Base-by-base conservation (phyloP, 2,888 invertebrate species). In the Apocheima hispidaria region DNA sequence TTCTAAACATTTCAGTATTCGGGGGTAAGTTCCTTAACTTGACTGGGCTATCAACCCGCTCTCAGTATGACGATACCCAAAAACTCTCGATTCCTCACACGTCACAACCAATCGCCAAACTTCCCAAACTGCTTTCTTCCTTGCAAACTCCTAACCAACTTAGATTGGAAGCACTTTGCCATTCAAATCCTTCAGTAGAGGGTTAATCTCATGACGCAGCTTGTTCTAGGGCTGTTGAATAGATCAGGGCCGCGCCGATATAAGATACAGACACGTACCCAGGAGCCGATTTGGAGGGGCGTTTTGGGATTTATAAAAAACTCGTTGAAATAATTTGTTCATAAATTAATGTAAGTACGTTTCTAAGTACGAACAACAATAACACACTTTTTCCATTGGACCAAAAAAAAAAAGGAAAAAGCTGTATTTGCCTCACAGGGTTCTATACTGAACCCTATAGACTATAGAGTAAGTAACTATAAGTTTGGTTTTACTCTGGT, bases 241-340 rank as follows among this genome's bases (percentile, higher is more conserved):
- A 63, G 69, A 69, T 65, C 68, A 74, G 71, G 68, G 67, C 56
- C 64, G 71, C 67, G 66, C 57, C 66, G 67, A 73, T 75, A 77
- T 74, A 70, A 50, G 12, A 12, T 14, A 23, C 23, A 50, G 10
- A 21, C 0, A 9, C 23, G 26, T 16, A 26, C 3, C 38, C 21
- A 49, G 35, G 14, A 12, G 35, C 12, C 16, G 4, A 14, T 5
- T 9, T 5, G n/a, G n/a, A 9, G 35, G 49, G 49, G 35, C 2
- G 26, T 6, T n/a, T n/a, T n/a, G n/a, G n/a, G n/a, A n/a, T n/a
- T n/a, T n/a, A n/a, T n/a, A n/a, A n/a, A n/a, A n/a, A n/a, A n/a
- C n/a, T n/a, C n/a, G n/a, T n/a, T n/a, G n/a, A n/a, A n/a, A n/a
- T n/a, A n/a, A n/a, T n/a, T n/a, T n/a, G n/a, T n/a, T n/a, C n/a